Conservation (phyloP, 2,797 vertebrate genomes). For the Vespertilio murinus region DNA sequence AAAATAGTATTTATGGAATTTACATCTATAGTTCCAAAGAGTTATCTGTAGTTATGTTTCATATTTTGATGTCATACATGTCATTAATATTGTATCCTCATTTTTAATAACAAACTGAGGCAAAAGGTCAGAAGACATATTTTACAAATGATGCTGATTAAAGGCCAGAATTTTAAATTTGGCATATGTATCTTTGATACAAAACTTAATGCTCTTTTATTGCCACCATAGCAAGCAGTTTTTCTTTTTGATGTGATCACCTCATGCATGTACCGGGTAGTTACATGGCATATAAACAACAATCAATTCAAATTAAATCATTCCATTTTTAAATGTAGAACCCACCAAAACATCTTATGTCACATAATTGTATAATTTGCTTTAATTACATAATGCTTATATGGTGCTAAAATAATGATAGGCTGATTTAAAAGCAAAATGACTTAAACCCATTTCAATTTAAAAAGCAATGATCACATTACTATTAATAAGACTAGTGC, state of each 20-base stretch:
- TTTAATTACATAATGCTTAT: constrained; percentile 77
- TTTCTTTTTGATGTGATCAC: constrained; percentile 69
- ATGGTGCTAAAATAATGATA: constrained; percentile 71
- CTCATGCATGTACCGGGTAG: constrained; percentile 58
- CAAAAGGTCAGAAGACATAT: background rate
- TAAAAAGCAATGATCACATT: constrained; percentile 60
- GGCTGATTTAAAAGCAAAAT: constrained; percentile 76
- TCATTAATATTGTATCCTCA: background rate
- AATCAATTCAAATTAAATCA: constrained; percentile 76
- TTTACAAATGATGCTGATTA: background rate
- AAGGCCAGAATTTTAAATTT: background rate
- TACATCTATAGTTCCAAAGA: background rate
- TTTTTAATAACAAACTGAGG: constrained; percentile 6
- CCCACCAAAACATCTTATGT: constrained; percentile 49
- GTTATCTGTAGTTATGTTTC: background rate
- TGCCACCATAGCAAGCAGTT: background rate
- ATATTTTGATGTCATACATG: background rate
- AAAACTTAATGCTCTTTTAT: constrained; percentile 15
- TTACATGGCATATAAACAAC: constrained; percentile 73
- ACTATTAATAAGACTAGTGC: constrained; percentile 70
- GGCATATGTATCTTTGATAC: background rate
- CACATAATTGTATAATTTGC: constrained; percentile 75
- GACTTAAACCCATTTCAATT: constrained; percentile 74
- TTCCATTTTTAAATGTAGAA: constrained; percentile 71
- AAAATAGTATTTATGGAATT: background rate